A percentile compares a stretch with the other conserved stretches of the same genome.
Conservation (phyloP, 2,797 vertebrate species). For the Acestrorhynchus altus region DNA sequence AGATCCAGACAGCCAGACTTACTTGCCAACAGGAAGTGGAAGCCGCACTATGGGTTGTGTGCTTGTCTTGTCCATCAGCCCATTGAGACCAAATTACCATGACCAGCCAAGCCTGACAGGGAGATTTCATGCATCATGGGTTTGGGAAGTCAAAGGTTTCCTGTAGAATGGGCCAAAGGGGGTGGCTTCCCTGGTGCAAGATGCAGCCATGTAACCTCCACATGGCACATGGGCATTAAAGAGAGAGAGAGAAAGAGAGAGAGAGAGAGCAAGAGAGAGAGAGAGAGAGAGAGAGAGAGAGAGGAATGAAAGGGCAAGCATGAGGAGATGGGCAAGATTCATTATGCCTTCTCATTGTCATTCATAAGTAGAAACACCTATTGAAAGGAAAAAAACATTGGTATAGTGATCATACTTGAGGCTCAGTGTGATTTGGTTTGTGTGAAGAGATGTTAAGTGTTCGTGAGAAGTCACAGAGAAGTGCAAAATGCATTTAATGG, state of each 20-base stretch:
- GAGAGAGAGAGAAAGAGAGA: neutral
- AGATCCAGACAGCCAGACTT: slow-evolving; percentile 45
- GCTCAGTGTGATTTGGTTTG: neutral
- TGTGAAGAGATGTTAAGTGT: neutral
- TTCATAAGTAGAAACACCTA: neutral
- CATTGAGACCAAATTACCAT: slow-evolving; percentile 61
- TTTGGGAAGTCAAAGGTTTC: slow-evolving; percentile 50
- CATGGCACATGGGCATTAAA: neutral
- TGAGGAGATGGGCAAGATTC: neutral
- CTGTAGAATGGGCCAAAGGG: slow-evolving; percentile 34
- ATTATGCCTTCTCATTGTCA: neutral
- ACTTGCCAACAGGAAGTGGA: slow-evolving; percentile 54
- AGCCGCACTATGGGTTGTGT: slow-evolving; percentile 48
- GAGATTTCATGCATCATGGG: slow-evolving; percentile 72
- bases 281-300: neutral
- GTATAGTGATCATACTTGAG: neutral
- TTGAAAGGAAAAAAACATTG: neutral
- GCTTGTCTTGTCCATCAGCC: slow-evolving; percentile 57
- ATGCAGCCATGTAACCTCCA: slow-evolving; percentile 13
- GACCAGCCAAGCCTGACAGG: slow-evolving; percentile 69
- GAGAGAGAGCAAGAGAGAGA: neutral
- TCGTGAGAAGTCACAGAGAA: slow-evolving; percentile 19
- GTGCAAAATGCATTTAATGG: neutral
- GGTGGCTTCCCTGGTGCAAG: slow-evolving; percentile 31
- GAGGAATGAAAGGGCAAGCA: no score